Base-by-base conservation (phyloP, 2,113 vertebrate genomes). In the Sinocyclocheilus maitianheensis region DNA sequence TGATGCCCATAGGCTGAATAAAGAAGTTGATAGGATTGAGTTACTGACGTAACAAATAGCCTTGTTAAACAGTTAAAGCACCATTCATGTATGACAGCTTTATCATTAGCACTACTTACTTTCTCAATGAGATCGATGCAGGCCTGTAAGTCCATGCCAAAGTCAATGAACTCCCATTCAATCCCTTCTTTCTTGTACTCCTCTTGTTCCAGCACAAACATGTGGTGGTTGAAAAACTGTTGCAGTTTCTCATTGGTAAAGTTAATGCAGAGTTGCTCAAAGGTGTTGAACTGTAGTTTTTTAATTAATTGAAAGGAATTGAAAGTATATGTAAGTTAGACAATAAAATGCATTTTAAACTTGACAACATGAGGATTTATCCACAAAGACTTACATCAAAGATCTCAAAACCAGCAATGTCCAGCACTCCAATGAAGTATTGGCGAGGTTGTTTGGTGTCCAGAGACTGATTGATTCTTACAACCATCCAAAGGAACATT, bases 71-170 rank as follows among this genome's bases (percentile, higher is more conserved):
- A 46, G 43, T 46, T 46, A 46, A 2, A 46, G 43, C 43, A 46
- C 43, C 6, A 46, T 46, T 10, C 2, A 46, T 46, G 43, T 10
- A 46, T 46, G 43, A 2, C 43, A 11, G 9, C 34, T 22, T 72
- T 40, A 37, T 69, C 16, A 5, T 40, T 11, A 1, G 4, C 67
- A 10, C 53, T 0, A 53, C 40, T 76, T 84, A 96, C 96, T 95
- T 96, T 96, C 89, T 97, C 96, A 90, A 96, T 95, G 51, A 97
- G 94, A 87, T 97, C 94, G 14, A 96, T 96, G 81, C 96, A 96
- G 88, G 96, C 96, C 87, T 96, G 94, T 71, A 97, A 88, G 84
- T 97, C 94, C 90, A 96, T 95, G 11, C 96, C 95, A 80, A 96
- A 96, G 87, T 97, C 96, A 14, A 95, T 96, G 90, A 96, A 95